Evolutionary conservation across 2,797 vertebrate genomes (phyloP), one percentile per base, ranked within the genome.

Genomic region (Todus mexicanus): DNA sequence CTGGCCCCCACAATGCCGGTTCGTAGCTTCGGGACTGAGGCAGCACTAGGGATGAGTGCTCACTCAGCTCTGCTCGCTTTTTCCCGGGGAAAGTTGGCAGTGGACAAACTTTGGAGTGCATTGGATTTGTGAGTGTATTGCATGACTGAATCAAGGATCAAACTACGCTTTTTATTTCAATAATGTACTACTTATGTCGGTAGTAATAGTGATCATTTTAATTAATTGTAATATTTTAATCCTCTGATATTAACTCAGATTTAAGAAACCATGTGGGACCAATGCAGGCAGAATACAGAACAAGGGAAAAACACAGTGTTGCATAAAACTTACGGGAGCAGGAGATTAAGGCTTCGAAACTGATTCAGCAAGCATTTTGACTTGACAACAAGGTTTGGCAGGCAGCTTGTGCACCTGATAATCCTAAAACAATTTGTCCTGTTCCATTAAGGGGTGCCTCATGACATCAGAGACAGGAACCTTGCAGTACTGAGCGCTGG

Each of bases 181-280:
- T 80, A 68, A 68, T 37, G 12, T 26, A n/a, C 61, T 73, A 29
- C 40, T 82, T 57, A 29, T 29, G 42, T 65, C 86, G 74, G 27
- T 42, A 45, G 15, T 71, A 77, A 68, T 7, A 70, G 72, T 18
- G 45, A 68, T 74, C 5, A 37, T 54, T 76, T 72, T 71, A 90
- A 92, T 76, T 77, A 92, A 48, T 35, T 65, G 31, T 61, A 80
- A 29, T 82, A 84, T 83, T 90, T 71, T 84, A 89, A 87, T 79
- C 50, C 27, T 92, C n/a, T 45, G 77, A 82, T 89, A 89, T 47
- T 79, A 87, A 53, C 50, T 86, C 42, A 68, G 61, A 87, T 69
- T 76, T 77, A 82, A 64, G 57, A 82, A 94, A 33, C 10, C 35
- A 13, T 8, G 6, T 45, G 54, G 59, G 72, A 92, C 56, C 4